phyloP scores from a whole-genome alignment of 1,140 invertebrate genomes.

The Onthophagus taurus region DNA sequence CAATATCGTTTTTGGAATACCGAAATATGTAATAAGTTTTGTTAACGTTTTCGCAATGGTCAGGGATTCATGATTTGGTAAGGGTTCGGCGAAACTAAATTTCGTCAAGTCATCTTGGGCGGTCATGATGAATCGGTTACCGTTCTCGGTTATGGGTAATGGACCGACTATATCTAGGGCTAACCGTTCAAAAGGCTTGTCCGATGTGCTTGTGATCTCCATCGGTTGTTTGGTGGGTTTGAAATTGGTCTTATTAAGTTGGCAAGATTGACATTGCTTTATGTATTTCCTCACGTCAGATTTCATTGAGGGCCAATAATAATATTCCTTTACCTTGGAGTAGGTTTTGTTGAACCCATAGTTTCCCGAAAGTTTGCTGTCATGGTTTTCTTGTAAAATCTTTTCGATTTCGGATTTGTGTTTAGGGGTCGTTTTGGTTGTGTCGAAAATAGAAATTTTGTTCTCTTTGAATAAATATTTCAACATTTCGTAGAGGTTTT shows the following conservation, averaged over 20 bases:
- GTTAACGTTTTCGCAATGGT: conserved; percentile 1
- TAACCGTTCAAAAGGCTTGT: conserved; percentile 22
- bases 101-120: conserved; percentile 29
- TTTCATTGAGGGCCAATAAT: conserved; percentile 35
- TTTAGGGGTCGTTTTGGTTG: conserved; percentile 2
- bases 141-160: neutral
- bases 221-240: conserved; percentile 23
- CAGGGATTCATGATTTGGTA: conserved; percentile 3
- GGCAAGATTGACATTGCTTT: conserved; percentile 25
- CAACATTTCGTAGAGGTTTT: conserved; percentile 18
- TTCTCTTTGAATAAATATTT: conserved; percentile 15
- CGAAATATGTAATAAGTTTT: neutral
- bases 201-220: conserved; percentile 30
- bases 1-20: conserved; percentile 14
- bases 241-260: conserved; percentile 27
- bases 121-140: conserved; percentile 23
- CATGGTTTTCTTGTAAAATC: conserved; percentile 33
- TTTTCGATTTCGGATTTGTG: conserved; percentile 25
- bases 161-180: conserved; percentile 28
- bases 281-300: conserved; percentile 31
- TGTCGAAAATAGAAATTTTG: conserved; percentile 14
- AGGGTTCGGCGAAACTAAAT: conserved; percentile 8
- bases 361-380: conserved; percentile 27
- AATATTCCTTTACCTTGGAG: conserved; percentile 28
- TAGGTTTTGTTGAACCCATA: conserved; percentile 28